phyloP scores from a whole-genome alignment of 1,140 invertebrate species.

The Drosophila mojavensis region DNA sequence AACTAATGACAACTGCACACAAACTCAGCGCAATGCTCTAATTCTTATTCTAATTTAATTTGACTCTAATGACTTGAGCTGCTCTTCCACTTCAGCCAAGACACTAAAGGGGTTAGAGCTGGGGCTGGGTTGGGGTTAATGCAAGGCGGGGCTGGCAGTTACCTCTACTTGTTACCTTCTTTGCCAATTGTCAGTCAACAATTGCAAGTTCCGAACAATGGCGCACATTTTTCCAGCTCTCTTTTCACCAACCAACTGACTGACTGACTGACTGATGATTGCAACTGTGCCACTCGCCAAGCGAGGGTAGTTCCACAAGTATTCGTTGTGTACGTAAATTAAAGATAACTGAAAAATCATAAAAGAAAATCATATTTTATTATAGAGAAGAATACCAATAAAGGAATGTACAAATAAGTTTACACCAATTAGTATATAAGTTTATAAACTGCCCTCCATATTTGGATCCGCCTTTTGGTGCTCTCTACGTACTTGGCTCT shows the following conservation, averaged over 20 bases:
- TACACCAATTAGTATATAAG: neutral
- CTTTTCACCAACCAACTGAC: conserved; percentile 52
- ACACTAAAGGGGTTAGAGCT: neutral
- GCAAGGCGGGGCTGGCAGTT: neutral
- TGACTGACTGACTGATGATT: conserved; percentile 41
- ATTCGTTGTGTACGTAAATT: too few relatives aligned
- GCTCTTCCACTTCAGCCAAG: conserved; percentile 15
- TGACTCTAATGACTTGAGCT: conserved; percentile 73
- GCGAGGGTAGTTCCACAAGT: conserved; percentile 24
- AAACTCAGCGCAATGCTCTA: conserved; percentile 29
- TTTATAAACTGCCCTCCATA: neutral
- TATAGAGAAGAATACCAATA: neutral
- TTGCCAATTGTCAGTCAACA: conserved; percentile 75
- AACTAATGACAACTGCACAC: conserved; percentile 74
- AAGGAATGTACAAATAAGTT: too few relatives aligned
- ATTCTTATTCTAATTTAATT: conserved; percentile 60
- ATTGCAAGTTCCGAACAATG: conserved; percentile 74
- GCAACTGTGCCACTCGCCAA: conserved; percentile 67
- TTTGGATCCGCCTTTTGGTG: conserved; percentile 41
- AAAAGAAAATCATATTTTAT: too few relatives aligned
- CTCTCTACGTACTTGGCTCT: conserved; percentile 61
- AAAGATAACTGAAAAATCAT: too few relatives aligned
- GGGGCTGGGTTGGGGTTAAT: neutral
- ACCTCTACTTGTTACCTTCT: conserved; percentile 54
- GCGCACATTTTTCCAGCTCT: conserved; percentile 68